phyloP scores from a whole-genome alignment of 2,888 invertebrate genomes.

The Tenthredo distinguenda region DNA sequence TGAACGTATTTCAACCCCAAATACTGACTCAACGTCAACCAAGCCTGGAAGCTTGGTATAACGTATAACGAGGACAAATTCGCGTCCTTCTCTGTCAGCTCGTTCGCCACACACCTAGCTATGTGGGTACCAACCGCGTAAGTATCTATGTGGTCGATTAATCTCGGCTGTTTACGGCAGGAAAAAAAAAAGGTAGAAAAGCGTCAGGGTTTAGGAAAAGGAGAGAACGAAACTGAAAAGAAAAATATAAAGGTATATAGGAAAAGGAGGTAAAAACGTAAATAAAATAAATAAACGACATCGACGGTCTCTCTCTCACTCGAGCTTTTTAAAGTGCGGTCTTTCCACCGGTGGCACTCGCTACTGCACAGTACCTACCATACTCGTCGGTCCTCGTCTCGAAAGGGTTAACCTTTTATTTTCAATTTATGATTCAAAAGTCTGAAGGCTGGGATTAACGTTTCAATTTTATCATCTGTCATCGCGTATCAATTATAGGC shows the following conservation, averaged over 20 bases:
- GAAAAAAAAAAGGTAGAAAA: not conserved
- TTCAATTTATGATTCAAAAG: conserved; percentile 39
- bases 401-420: conserved; percentile 34
- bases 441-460: conserved; percentile 13
- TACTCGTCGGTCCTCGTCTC: not conserved
- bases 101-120: conserved; percentile 13
- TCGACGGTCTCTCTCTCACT: conserved; percentile 18
- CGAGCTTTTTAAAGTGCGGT: conserved; percentile 27
- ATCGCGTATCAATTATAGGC: conserved; percentile 41
- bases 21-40: conserved; percentile 23
- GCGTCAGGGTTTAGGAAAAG: not conserved
- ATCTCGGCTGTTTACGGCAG: conserved; percentile 25
- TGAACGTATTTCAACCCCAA: conserved; percentile 10
- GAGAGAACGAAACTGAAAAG: conserved; percentile 16
- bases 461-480: conserved; percentile 48
- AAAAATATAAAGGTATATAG: conserved; percentile 49
- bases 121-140: not conserved
- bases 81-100: conserved; percentile 8
- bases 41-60: conserved; percentile 2
- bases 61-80: conserved; percentile 46
- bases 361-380: not conserved
- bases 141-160: conserved; percentile 27
- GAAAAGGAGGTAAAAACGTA: conserved; percentile 16
- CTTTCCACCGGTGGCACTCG: not conserved
- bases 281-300: conserved; percentile 12